Evolutionary conservation across 2,888 invertebrate species (phyloP), one percentile per base, ranked within the genome.

Genomic region (Neelides folsomi): DNA sequence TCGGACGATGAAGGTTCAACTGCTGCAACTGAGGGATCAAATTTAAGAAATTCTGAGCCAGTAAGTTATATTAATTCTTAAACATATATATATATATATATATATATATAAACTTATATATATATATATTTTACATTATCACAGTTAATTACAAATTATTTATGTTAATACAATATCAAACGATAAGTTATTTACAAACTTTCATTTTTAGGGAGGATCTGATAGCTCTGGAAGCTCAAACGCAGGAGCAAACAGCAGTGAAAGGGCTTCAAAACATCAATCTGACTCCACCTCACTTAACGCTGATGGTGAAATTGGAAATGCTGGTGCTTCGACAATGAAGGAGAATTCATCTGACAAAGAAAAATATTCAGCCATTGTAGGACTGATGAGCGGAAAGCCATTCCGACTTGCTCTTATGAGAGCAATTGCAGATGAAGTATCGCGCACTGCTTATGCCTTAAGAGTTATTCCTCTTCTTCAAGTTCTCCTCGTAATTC

Each of bases 1-100:
- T 90, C 90, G 9, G 94, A 94, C 68, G 90, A 90, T 70, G 94
- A 94, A 71, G 93, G 86, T 49, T 92, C 90, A 60, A 93, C 90
- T 36, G 93, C 90, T 8, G 92, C 92, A 1, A 93, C 90, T 0
- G 93, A 93, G 70, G 92, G 92, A 52, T 90, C 89, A 46, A 92
- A 92, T 0, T 75, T 93, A 56, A 46, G 64, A 50, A 64, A 64
- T 50, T 64, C 64, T 1, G 64, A 64, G 45, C 61, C 60, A 6
- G 60, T 56, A 53, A 48, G 46, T 43, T 20, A 35, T 20, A 15
- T 47, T 13, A 15, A 16, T 39, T 13, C 39, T 37, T 10, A 9
- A 37, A n/a, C n/a, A n/a, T n/a, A n/a, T n/a, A n/a, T n/a, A n/a
- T n/a, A n/a, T n/a, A n/a, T n/a, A n/a, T n/a, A n/a, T n/a, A n/a